phyloP scores from a whole-genome alignment of 2,888 invertebrate genomes.

The Thyatira batis region DNA sequence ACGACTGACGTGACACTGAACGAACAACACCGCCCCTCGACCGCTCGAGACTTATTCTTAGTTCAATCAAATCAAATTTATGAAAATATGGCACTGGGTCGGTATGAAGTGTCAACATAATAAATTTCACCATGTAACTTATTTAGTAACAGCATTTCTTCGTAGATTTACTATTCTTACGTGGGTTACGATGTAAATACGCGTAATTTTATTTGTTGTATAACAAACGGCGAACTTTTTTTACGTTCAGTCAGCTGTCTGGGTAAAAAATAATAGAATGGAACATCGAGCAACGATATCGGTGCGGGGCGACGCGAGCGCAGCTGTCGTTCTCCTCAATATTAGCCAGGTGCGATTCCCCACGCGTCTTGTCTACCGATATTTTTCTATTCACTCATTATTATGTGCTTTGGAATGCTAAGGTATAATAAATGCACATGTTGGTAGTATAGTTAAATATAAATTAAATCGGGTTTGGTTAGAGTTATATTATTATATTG shows the following conservation, averaged over 20 bases:
- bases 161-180: too few species aligned
- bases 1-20: conserved; percentile 40
- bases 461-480: too few species aligned
- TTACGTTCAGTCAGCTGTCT: conserved; percentile 9
- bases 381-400: neutral
- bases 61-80: conserved; percentile 5
- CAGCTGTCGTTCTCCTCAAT: conserved; percentile 53
- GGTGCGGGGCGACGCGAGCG: conserved; percentile 27
- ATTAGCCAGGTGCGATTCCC: conserved; percentile 48
- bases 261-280: conserved; percentile 28
- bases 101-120: conserved; percentile 1
- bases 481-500: too few species aligned
- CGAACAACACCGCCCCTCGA: conserved; percentile 4
- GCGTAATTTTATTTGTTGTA: neutral
- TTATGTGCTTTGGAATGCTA: neutral
- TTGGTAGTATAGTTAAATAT: neutral
- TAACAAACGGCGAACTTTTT: neutral
- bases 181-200: neutral
- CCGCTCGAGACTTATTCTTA: conserved; percentile 4
- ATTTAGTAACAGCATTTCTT: neutral
- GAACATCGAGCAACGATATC: neutral
- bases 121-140: too few species aligned
- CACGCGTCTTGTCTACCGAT: conserved; percentile 14
- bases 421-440: neutral
- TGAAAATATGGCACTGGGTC: conserved; percentile 9